Conservation (phyloP, 2,888 invertebrate species). For the Cataglyphis altisquamis region DNA sequence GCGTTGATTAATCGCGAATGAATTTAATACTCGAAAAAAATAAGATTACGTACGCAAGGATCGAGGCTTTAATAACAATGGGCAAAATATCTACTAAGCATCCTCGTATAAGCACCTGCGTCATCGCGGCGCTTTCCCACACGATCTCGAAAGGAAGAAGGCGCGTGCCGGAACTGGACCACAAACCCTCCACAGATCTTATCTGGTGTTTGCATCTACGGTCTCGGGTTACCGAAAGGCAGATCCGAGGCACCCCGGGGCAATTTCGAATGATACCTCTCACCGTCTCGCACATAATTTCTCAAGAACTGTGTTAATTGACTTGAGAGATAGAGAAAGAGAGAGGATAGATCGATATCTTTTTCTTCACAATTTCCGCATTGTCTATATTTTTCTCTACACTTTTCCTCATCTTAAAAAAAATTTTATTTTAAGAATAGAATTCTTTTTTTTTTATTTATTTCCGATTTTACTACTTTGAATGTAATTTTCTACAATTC, state of each 20-base stretch:
- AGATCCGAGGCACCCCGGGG: constrained; percentile 68
- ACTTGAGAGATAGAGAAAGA: background rate
- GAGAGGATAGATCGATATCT: constrained; percentile 40
- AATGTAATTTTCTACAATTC: background rate
- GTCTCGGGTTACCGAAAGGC: constrained; percentile 79
- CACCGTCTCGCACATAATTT: constrained; percentile 45
- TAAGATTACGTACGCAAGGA: background rate
- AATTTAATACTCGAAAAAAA: background rate
- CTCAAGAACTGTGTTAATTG: constrained; percentile 50
- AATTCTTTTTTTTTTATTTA: background rate
- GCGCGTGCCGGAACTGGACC: constrained; percentile 83
- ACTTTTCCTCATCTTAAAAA: background rate
- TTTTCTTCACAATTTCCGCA: constrained; percentile 8
- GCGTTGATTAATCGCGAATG: background rate
- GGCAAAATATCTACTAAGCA: background rate
- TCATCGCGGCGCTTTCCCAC: constrained; percentile 32
- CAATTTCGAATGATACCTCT: constrained; percentile 34
- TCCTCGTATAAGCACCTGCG: constrained; percentile 1
- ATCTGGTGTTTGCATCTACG: constrained; percentile 82
- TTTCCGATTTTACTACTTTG: background rate
- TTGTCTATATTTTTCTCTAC: background rate
- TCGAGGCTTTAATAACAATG: background rate
- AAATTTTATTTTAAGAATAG: background rate
- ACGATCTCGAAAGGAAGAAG: constrained; percentile 60
- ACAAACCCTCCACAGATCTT: constrained; percentile 73